Percentiles rank a stretch among this genome's conserved stretches.
phyloP scores from a whole-genome alignment of 2,113 vertebrate genomes.

The Mustela lutreola region DNA sequence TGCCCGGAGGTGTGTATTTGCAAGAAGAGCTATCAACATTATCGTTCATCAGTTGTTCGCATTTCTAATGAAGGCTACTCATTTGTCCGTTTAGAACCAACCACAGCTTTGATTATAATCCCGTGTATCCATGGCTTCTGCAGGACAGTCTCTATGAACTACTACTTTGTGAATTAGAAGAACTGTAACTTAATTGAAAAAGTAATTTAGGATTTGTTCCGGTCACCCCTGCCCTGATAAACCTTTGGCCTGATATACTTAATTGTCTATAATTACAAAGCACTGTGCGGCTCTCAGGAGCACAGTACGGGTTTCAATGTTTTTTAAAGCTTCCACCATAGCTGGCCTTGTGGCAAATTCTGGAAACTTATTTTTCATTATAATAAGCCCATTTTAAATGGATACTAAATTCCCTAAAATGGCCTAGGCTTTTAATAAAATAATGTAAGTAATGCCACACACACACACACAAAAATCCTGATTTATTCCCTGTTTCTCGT shows the following conservation, averaged over 20 bases:
- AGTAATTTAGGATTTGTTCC: not conserved
- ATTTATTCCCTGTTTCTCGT: constrained; percentile 74
- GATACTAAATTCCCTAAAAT: constrained; percentile 38
- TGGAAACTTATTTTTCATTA: constrained; percentile 9
- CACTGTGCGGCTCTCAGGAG: not conserved
- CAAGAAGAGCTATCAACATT: not conserved
- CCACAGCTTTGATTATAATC: not conserved
- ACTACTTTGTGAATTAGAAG: not conserved
- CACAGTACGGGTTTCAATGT: not conserved
- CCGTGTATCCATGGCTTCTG: not conserved
- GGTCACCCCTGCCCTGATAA: not conserved
- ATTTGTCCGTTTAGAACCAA: not conserved
- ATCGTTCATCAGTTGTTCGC: not conserved
- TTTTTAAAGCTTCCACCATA: constrained; percentile 4
- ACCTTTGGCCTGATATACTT: not conserved
- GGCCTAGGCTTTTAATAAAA: constrained; percentile 55
- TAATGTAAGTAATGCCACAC: constrained; percentile 71
- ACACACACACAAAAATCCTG: constrained; percentile 67
- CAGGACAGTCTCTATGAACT: not conserved
- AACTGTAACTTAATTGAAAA: not conserved
- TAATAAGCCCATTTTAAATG: constrained; percentile 38
- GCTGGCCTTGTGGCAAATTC: not conserved
- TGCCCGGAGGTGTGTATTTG: not conserved
- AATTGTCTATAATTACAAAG: not conserved
- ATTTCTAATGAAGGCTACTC: not conserved